Percentiles rank a stretch among this genome's conserved stretches.
Evolutionary conservation across 2,888 invertebrate species (phyloP).

Genomic region (Cremastinae sp.): DNA sequence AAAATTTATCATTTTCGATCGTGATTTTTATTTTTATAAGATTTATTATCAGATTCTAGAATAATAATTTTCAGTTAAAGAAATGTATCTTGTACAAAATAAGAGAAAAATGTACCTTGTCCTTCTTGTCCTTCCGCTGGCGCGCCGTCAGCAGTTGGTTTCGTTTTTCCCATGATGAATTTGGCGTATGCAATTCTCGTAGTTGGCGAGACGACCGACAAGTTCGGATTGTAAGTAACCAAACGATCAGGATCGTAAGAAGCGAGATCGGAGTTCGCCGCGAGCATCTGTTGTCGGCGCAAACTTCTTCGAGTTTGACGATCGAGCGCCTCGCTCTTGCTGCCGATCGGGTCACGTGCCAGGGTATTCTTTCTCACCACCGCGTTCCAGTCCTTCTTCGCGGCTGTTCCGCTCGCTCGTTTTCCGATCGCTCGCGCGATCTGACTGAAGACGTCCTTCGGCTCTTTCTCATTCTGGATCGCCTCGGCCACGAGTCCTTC

Average conservation of each 20-base stretch:
- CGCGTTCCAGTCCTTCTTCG: conserved; percentile 91
- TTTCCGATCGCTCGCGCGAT: conserved; percentile 91
- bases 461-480: conserved; percentile 85
- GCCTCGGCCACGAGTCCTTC: conserved; percentile 90
- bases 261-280: conserved; percentile 83
- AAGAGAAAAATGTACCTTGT: conserved; percentile 4
- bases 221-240: conserved; percentile 90
- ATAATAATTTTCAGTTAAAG: too few relatives aligned
- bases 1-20: too few relatives aligned
- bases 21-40: too few relatives aligned
- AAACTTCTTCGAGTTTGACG: conserved; percentile 87
- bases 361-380: conserved; percentile 87
- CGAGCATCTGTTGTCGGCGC: conserved; percentile 86
- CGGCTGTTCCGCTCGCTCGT: conserved; percentile 80
- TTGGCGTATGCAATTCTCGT: conserved; percentile 93
- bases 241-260: conserved; percentile 88
- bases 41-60: too few relatives aligned
- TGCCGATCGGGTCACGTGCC: conserved; percentile 89
- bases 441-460: conserved; percentile 91
- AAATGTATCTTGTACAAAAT: too few relatives aligned
- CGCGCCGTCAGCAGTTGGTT: conserved; percentile 63
- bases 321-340: conserved; percentile 85
- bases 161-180: conserved; percentile 89
- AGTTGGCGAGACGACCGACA: conserved; percentile 87
- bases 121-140: conserved; percentile 43